phyloP scores from a whole-genome alignment of 2,888 invertebrate genomes.

The Morpho achilles region DNA sequence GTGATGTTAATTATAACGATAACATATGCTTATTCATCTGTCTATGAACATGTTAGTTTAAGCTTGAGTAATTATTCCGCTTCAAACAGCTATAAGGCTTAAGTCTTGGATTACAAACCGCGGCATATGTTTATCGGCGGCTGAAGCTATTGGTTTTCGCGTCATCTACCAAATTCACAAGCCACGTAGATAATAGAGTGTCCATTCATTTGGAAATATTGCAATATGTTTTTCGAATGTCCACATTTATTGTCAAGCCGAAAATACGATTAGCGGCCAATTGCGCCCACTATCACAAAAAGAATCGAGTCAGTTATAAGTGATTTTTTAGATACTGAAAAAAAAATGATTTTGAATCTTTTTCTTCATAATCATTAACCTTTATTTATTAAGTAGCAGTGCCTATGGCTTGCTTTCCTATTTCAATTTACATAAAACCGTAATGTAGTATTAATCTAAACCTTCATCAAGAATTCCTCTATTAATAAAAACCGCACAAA shows the following conservation, averaged over 20 bases:
- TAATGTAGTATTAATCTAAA: too few species aligned
- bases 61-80: conserved; percentile 44
- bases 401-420: too few species aligned
- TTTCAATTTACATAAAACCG: too few species aligned
- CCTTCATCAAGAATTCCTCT: too few species aligned
- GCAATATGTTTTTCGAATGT: conserved; percentile 50
- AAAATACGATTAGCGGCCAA: conserved; percentile 49
- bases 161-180: conserved; percentile 33
- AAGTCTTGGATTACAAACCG: conserved; percentile 44
- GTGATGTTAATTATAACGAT: conserved; percentile 1
- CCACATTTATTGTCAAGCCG: conserved; percentile 58
- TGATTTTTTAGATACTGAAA: too few species aligned
- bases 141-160: conserved; percentile 44
- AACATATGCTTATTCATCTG: conserved; percentile 5
- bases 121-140: conserved; percentile 44
- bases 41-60: conserved; percentile 12
- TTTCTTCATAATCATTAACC: too few species aligned
- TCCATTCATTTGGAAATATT: conserved; percentile 53
- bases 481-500: too few species aligned
- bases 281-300: conserved; percentile 64
- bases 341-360: too few species aligned
- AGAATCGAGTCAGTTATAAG: too few species aligned
- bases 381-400: too few species aligned
- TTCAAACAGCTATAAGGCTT: conserved; percentile 43
- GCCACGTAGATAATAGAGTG: conserved; percentile 33